phyloP scores from a whole-genome alignment of 2,888 invertebrate genomes.

The Parasteatoda lunata region DNA sequence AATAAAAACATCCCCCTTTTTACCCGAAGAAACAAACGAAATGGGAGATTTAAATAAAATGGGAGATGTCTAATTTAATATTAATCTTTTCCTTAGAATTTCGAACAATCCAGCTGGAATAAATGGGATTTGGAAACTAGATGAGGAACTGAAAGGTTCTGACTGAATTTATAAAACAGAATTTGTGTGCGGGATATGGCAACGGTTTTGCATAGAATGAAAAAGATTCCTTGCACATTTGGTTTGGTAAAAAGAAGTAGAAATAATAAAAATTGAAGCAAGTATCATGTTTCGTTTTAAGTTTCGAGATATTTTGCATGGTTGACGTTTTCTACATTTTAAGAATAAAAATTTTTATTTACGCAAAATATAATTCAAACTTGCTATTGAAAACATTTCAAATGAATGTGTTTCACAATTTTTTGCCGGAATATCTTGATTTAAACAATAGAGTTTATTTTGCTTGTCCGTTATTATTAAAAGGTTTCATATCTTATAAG shows the following conservation, averaged over 20 bases:
- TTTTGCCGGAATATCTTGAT: too few species aligned
- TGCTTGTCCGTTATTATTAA: too few species aligned
- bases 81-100: constrained; percentile 36
- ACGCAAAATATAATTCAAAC: too few species aligned
- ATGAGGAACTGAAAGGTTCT: neutral
- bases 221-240: neutral
- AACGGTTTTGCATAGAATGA: constrained; percentile 14
- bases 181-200: constrained; percentile 1
- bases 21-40: constrained; percentile 17
- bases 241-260: neutral
- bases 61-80: constrained; percentile 48
- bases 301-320: neutral
- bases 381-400: too few species aligned
- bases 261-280: neutral
- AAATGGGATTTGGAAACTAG: constrained; percentile 29
- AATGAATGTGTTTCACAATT: too few species aligned
- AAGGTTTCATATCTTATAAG: too few species aligned
- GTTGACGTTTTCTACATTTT: neutral
- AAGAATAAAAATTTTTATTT: neutral
- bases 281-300: neutral
- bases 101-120: constrained; percentile 13
- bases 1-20: constrained; percentile 20
- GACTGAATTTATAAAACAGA: constrained; percentile 11
- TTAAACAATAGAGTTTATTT: too few species aligned
- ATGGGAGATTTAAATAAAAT: constrained; percentile 44